Evolutionary conservation across 2,888 invertebrate species (phyloP).

Genomic region (Luperina nickerlii): DNA sequence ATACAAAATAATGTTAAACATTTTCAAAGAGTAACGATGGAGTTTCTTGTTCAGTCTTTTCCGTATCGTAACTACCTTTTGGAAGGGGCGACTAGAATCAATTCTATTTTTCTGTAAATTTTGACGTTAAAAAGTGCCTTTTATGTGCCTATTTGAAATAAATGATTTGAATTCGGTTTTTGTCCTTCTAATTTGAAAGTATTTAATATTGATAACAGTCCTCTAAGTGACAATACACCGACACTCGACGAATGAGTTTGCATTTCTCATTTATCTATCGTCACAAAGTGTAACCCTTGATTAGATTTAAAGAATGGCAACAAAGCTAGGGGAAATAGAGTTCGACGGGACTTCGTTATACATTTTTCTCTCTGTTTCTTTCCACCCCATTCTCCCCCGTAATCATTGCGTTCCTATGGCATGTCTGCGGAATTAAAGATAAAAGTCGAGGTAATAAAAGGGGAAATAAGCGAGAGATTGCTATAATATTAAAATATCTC

Average conservation of each 20-base stretch:
- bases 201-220: background rate
- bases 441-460: slow-evolving; percentile 80
- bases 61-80: background rate
- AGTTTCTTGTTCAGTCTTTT: background rate
- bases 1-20: background rate
- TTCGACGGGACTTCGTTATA: slow-evolving; percentile 81
- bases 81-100: background rate
- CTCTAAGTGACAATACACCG: background rate
- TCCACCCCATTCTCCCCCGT: slow-evolving; percentile 75
- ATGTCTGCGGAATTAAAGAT: slow-evolving; percentile 82
- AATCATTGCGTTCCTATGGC: slow-evolving; percentile 80
- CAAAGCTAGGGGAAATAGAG: slow-evolving; percentile 75
- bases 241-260: slow-evolving; percentile 8
- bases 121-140: background rate
- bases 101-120: background rate
- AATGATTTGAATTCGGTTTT: background rate
- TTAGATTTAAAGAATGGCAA: slow-evolving; percentile 80
- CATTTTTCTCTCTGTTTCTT: slow-evolving; percentile 77
- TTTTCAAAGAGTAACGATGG: background rate
- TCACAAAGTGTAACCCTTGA: slow-evolving; percentile 75
- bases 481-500: slow-evolving; percentile 79
- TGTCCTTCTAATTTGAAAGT: background rate
- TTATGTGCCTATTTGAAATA: background rate
- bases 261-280: slow-evolving; percentile 66
- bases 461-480: slow-evolving; percentile 78